Percentiles rank a stretch among this genome's conserved stretches.
These are phyloP conservation scores for Chlorops oryzae DNA, from an alignment of 1,140 invertebrate genomes.

Conservation along the genomic window DNA sequence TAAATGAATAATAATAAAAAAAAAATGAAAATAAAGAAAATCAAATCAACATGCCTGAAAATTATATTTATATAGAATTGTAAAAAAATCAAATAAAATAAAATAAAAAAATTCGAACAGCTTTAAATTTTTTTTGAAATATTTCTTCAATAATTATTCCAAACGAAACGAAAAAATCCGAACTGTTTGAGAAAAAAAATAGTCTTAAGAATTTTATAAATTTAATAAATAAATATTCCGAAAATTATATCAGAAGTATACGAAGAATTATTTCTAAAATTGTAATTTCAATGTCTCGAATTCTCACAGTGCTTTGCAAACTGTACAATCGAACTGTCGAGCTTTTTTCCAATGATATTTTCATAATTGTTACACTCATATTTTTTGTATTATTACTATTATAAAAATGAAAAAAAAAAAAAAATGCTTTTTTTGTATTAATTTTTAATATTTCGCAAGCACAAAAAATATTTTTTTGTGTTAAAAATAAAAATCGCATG, in stretches of 20 bases:
- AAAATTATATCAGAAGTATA: neutral
- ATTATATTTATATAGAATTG: neutral
- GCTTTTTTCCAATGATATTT: too few relatives aligned
- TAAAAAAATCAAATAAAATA: neutral
- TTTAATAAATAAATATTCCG: neutral
- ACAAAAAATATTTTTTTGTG: too few relatives aligned
- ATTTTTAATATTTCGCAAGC: too few relatives aligned
- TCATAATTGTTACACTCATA: too few relatives aligned
- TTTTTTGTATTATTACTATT: too few relatives aligned
- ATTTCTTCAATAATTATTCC: neutral
- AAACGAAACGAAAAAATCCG: slow-evolving; percentile 2
- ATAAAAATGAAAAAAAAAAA: too few relatives aligned
- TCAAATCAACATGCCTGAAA: neutral
- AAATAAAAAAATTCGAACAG: slow-evolving; percentile 2
- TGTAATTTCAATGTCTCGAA: neutral
- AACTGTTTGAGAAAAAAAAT: neutral
- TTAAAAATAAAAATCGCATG: too few relatives aligned
- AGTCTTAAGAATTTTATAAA: neutral
- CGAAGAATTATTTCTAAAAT: neutral
- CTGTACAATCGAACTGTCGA: too few relatives aligned
- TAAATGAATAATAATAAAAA: slow-evolving; percentile 2
- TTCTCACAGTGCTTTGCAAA: too few relatives aligned
- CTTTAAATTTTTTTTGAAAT: neutral
- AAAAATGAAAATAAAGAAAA: neutral
- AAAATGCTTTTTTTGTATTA: too few relatives aligned